A percentile compares a stretch with the other conserved stretches of the same genome.
Conservation (phyloP, 2,113 vertebrate species). For the western clawed frog (Xenopus tropicalis) region UCB_Xtro_10.0 CM004447.2:100060501-100061000, state of each 20-base stretch:
- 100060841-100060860: slow-evolving; percentile 69
- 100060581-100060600: neutral
- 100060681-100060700: neutral
- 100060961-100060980: slow-evolving; percentile 70
- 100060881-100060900: slow-evolving; percentile 72
- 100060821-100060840: slow-evolving; percentile 61
- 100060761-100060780: too few species aligned
- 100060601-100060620: neutral
- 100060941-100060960: slow-evolving; percentile 51
- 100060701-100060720: too few species aligned
- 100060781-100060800: neutral
- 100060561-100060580: neutral
- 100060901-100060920: slow-evolving; percentile 69
- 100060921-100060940: slow-evolving; percentile 66
- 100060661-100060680: neutral
- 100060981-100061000: slow-evolving; percentile 52
- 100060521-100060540: neutral
- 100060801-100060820: neutral
- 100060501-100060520: too few species aligned
- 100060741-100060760: too few species aligned
- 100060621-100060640: neutral
- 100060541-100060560: neutral
- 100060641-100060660: neutral
- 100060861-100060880: slow-evolving; percentile 67
- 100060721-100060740: neutral